Percentiles rank a stretch among this genome's conserved stretches.
phyloP scores from a whole-genome alignment of 2,797 vertebrate genomes.

The Falco berigora region DNA sequence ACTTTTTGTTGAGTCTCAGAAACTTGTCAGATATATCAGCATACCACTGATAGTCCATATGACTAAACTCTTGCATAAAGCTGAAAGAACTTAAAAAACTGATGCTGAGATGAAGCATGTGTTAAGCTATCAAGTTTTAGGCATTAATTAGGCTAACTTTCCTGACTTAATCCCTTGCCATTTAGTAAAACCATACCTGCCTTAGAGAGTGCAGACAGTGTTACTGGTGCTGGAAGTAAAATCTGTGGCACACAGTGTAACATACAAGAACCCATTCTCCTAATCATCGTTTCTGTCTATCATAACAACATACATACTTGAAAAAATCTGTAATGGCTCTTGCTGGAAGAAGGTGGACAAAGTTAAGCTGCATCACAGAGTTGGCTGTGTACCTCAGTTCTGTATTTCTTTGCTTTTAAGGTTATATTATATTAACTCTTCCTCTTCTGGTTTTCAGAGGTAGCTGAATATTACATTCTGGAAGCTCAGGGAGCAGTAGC shows the following conservation, averaged over 20 bases:
- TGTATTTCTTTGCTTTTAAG: neutral
- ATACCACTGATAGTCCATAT: neutral
- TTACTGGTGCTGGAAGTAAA: neutral
- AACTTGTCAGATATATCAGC: neutral
- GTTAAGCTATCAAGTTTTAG: neutral
- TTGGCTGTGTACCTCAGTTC: neutral
- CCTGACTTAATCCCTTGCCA: neutral
- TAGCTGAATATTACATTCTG: neutral
- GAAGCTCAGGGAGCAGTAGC: neutral
- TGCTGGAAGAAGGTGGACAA: neutral
- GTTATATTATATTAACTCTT: neutral
- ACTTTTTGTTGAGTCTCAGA: neutral
- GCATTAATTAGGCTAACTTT: neutral
- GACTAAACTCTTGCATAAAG: neutral
- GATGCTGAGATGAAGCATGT: neutral
- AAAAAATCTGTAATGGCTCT: neutral
- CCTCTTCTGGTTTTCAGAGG: neutral
- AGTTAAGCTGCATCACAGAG: neutral
- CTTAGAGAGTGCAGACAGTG: neutral
- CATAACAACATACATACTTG: neutral
- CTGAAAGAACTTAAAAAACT: neutral
- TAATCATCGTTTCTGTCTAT: neutral
- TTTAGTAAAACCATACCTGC: neutral
- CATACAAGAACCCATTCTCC: neutral
- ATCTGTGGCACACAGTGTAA: neutral